Conservation (phyloP, 2,888 invertebrate species). For the Chymomyza amoena region DNA sequence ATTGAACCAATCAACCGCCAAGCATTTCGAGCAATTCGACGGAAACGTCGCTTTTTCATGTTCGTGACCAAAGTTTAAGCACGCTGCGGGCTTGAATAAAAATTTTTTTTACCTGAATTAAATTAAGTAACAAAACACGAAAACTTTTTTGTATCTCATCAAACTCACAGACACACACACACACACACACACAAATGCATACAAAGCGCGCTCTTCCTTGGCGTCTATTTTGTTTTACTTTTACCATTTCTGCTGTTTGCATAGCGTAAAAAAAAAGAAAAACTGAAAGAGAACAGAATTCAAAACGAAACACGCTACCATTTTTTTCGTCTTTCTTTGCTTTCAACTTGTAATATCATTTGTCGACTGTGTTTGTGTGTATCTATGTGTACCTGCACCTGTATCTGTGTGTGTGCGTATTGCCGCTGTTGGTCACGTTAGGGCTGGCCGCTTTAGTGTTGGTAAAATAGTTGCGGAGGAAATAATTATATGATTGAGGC, state of each 20-base stretch:
- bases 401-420: conserved; percentile 17
- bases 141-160: conserved; percentile 47
- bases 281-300: conserved; percentile 44
- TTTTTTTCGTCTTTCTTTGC: conserved; percentile 22
- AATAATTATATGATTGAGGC: conserved; percentile 79
- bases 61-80: conserved; percentile 56
- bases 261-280: conserved; percentile 42
- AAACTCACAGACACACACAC: conserved; percentile 13
- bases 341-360: conserved; percentile 52
- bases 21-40: conserved; percentile 68
- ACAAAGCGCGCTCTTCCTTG: conserved; percentile 4
- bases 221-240: conserved; percentile 9
- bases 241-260: conserved; percentile 33
- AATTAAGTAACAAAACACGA: conserved; percentile 75
- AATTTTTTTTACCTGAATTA: conserved; percentile 76
- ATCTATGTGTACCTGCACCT: neutral
- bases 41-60: conserved; percentile 66
- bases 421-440: conserved; percentile 43
- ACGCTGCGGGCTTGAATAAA: conserved; percentile 39
- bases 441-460: conserved; percentile 43
- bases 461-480: conserved; percentile 71
- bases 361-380: conserved; percentile 27
- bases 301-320: conserved; percentile 64
- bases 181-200: conserved; percentile 8
- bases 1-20: conserved; percentile 69